Evolutionary conservation across 2,888 invertebrate species (phyloP), one percentile per base, ranked within the genome.

Genomic region (Zeuzera pyrina): DNA sequence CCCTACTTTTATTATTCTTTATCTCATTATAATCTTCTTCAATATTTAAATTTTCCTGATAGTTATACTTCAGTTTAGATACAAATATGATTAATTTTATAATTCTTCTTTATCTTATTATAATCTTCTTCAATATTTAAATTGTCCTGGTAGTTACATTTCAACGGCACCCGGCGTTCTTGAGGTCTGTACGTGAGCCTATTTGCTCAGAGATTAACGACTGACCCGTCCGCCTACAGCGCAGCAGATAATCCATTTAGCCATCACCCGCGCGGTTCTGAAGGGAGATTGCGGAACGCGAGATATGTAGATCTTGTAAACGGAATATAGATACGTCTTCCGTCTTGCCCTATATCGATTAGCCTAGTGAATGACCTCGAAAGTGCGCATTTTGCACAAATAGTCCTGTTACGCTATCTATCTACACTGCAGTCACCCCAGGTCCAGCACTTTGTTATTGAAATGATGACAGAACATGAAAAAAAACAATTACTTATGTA

Each of bases 171-270:
- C 29, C 16, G 25, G 24, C 15, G 22, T 32, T 29, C 36, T 29
- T 29, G 27, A 4, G 21, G 19, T 14, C 10, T 42, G 57, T 67
- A 67, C 68, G 73, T 73, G 72, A 65, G 61, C 57, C 60, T 66
- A 69, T 73, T 74, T 73, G 57, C 60, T 57, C 49, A 52, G 52
- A 67, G 68, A 73, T 76, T 70, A 72, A 64, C 70, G 57, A 55
- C 51, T 57, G 61, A 50, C 42, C 45, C 43, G 36, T 35, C 31
- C 30, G 35, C 34, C 26, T 30, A 15, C 22, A 41, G 33, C 54
- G 51, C 58, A 50, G 38, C 42, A 53, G 52, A 50, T 65, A 65
- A 68, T 66, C 61, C 54, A 57, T 59, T 67, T 62, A 61, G 45
- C 45, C 52, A 43, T 44, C 49, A 43, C 47, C 41, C 22, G 43